Base-by-base conservation (phyloP, 1,140 invertebrate species). In the Neodiprion pinetum region DNA sequence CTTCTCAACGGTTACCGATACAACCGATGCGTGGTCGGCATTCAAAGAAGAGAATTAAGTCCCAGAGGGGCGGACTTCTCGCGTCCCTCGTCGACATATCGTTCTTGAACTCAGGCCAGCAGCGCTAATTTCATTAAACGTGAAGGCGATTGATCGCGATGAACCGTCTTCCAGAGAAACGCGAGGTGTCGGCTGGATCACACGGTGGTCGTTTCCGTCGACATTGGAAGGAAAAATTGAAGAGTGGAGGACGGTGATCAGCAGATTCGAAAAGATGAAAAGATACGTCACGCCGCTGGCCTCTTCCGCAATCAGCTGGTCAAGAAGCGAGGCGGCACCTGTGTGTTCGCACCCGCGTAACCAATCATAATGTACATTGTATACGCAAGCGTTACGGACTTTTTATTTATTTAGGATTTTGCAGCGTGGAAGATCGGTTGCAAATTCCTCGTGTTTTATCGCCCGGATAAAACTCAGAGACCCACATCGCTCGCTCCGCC, bases 381-480 rank as follows among this genome's bases (percentile, higher is more conserved):
- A 61, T 9, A 12, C 11, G 9, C 53, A 61, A 12, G 9, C 9
- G 53, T 61, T 61, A 61, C 9, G 53, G 53, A 1, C 5, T 14
- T 61, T 61, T 12, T 61, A 61, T 61, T 61, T 61, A 61, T 61
- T 61, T 61, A 61, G 53, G 53, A 14, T 61, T 61, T 61, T 61
- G 53, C 53, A 61, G 53, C 53, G 53, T 61, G 11, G 53, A 14
- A 14, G n/a, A 12, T 61, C 0, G 9, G n/a, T 17, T 17, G 53
- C 4, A 61, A 61, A 61, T 61, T 17, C n/a, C 53, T 14, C 53
- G 53, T 61, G 53, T 4, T 61, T 61, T 61, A 61, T 61, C 8
- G n/a, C 53, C 53, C 28, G 5, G 28, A 5, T 5, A 2, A 5
- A 40, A 40, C 28, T 40, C 28, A 4, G 28, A 40, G 28, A 40